These are phyloP conservation scores for Drosophila mimetica DNA, from an alignment of 2,888 invertebrate species.

Conservation along the genomic window DNA sequence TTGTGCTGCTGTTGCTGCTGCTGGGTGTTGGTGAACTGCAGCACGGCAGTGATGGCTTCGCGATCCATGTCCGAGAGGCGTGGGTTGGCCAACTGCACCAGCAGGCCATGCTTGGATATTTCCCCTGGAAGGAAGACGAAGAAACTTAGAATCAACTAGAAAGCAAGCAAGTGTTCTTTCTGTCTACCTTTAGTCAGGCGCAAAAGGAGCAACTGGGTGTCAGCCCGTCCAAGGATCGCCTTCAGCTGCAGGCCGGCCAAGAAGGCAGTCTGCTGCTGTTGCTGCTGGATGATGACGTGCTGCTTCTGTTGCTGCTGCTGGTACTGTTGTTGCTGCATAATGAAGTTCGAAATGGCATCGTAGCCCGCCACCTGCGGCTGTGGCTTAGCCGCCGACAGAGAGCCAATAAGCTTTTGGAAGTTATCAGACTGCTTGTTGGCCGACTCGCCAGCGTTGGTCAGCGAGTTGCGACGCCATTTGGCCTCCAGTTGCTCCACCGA, in stretches of 20 bases:
- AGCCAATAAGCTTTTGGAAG: conserved; percentile 81
- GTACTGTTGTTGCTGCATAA: conserved; percentile 81
- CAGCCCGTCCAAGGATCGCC: conserved; percentile 80
- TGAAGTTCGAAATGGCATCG: conserved; percentile 80
- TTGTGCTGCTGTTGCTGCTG: conserved; percentile 81
- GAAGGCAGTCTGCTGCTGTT: conserved; percentile 82
- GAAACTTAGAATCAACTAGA: too few relatives aligned
- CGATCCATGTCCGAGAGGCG: conserved; percentile 79
- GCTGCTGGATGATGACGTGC: conserved; percentile 76
- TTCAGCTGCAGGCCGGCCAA: conserved; percentile 82
- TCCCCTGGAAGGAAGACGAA: conserved; percentile 66
- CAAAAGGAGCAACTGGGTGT: conserved; percentile 79
- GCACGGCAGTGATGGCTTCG: conserved; percentile 82
- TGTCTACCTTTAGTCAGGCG: conserved; percentile 82
- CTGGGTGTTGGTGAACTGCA: conserved; percentile 82
- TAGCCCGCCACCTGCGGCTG: conserved; percentile 55
- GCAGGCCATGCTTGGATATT: conserved; percentile 82
- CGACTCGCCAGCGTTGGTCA: conserved; percentile 47
- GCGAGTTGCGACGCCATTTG: conserved; percentile 81
- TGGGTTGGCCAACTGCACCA: conserved; percentile 82
- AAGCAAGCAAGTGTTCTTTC: too few relatives aligned
- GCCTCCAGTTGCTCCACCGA: conserved; percentile 82
- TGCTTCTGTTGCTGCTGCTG: conserved; percentile 80
- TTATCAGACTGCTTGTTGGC: conserved; percentile 67
- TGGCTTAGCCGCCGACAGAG: conserved; percentile 56